These are phyloP conservation scores for Eubasilissa regina DNA, from an alignment of 1,140 invertebrate genomes.

Conservation along the genomic window DNA sequence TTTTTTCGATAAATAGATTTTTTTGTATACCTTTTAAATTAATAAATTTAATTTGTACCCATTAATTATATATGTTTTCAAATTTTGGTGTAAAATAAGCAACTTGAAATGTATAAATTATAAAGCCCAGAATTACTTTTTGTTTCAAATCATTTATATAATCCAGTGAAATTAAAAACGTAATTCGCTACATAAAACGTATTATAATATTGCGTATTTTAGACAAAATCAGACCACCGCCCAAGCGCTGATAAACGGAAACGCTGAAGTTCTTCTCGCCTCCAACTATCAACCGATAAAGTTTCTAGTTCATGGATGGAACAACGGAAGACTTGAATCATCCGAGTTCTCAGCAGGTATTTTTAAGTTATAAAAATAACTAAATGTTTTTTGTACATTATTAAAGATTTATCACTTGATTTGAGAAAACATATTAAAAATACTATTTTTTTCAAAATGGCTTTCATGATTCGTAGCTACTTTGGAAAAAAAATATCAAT, in stretches of 20 bases:
- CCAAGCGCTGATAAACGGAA: neutral
- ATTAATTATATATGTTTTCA: too few species aligned
- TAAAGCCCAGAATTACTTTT: too few species aligned
- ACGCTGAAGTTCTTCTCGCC: neutral
- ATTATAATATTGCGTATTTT: neutral
- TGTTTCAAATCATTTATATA: too few species aligned
- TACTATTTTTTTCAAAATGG: neutral
- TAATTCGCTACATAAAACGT: too few species aligned
- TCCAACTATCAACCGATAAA: neutral
- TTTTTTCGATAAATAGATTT: too few species aligned
- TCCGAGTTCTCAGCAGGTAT: neutral
- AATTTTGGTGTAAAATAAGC: too few species aligned
- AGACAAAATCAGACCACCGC: neutral
- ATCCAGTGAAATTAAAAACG: too few species aligned
- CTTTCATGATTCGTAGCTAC: neutral
- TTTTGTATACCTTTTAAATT: too few species aligned
- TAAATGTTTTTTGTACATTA: neutral
- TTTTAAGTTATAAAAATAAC: neutral
- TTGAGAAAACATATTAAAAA: neutral
- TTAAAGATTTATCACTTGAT: neutral
- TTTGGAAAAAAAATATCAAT: too few species aligned
- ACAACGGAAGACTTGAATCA: neutral
- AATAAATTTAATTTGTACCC: too few species aligned
- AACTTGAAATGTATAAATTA: too few species aligned
- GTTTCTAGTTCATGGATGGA: neutral